Evolutionary conservation across 2,797 vertebrate genomes (phyloP).

Genomic region (Staurois parvus): DNA sequence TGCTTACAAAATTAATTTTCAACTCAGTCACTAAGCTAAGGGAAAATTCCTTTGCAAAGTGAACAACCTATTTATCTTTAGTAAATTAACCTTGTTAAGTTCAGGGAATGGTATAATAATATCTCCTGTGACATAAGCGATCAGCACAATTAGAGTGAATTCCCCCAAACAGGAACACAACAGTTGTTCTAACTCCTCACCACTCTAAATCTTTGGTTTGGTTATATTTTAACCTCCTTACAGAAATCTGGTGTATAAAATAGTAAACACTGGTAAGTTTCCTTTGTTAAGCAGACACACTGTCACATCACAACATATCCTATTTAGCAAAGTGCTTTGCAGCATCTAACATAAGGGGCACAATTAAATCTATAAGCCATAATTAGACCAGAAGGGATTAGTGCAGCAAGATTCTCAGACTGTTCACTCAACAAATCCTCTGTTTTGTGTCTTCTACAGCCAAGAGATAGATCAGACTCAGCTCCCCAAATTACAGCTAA

Average conservation of each 20-base stretch:
- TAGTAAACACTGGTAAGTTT: background rate
- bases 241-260: background rate
- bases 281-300: background rate
- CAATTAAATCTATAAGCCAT: slow-evolving; percentile 70
- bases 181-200: no score
- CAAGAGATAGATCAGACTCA: background rate
- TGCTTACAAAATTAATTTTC: no score
- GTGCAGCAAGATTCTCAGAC: slow-evolving; percentile 1
- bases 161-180: no score
- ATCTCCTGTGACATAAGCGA: no score
- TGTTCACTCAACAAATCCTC: slow-evolving; percentile 41
- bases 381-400: slow-evolving; percentile 72
- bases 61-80: no score
- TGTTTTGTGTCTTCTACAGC: slow-evolving; percentile 18
- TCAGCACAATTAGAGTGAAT: no score
- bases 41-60: no score
- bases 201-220: no score
- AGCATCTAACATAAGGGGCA: slow-evolving; percentile 67
- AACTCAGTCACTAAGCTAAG: no score
- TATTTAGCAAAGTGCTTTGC: slow-evolving; percentile 58
- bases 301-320: slow-evolving; percentile 4
- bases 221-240: no score
- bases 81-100: no score
- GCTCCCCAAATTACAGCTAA: background rate
- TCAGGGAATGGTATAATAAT: no score